A percentile compares a stretch with the other conserved stretches of the same genome.
phyloP scores from a whole-genome alignment of 2,113 vertebrate genomes.

The Antennarius striatus region DNA sequence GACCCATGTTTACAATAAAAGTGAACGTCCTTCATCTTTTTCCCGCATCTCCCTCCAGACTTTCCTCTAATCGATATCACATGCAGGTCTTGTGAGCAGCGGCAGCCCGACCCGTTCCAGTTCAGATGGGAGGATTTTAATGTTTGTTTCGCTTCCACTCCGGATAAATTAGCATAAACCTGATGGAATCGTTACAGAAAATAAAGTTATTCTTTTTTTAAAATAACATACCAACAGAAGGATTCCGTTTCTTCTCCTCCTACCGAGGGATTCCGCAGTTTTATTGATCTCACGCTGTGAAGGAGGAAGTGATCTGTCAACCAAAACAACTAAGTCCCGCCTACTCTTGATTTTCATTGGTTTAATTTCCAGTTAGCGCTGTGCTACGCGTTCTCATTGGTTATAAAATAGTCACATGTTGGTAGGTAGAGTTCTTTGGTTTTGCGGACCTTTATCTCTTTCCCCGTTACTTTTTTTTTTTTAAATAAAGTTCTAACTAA shows the following conservation, averaged over 20 bases:
- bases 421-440: too few species aligned
- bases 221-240: neutral
- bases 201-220: rapidly evolving
- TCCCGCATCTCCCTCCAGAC: too few species aligned
- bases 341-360: slow-evolving; percentile 51
- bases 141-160: neutral
- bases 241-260: slow-evolving; percentile 12
- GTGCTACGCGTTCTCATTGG: slow-evolving; percentile 24
- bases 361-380: neutral
- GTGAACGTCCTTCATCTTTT: too few species aligned
- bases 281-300: slow-evolving; percentile 44
- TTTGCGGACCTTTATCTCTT: too few species aligned
- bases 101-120: neutral
- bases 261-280: neutral
- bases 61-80: too few species aligned
- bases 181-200: neutral
- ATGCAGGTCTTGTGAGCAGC: slow-evolving; percentile 55
- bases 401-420: neutral
- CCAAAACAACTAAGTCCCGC: slow-evolving; percentile 54
- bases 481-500: too few species aligned
- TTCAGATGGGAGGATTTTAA: too few species aligned
- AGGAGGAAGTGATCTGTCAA: slow-evolving; percentile 55
- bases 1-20: too few species aligned
- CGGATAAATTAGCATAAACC: too few species aligned
- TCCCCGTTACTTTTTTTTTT: too few species aligned